phyloP scores from a whole-genome alignment of 1,140 invertebrate species.

The Phocides pigmalion region DNA sequence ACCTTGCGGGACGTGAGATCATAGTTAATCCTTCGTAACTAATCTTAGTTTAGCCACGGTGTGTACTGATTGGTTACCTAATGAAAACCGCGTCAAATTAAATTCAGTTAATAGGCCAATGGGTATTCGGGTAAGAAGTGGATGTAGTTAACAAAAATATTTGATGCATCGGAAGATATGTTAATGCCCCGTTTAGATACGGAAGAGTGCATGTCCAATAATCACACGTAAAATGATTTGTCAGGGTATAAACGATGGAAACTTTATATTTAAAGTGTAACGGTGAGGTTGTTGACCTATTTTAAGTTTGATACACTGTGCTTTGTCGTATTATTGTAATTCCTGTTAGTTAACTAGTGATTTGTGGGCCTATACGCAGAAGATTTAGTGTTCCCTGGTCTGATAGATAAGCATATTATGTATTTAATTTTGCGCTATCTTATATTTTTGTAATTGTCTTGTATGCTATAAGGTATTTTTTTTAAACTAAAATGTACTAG shows the following conservation, averaged over 20 bases:
- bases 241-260: conserved; percentile 1
- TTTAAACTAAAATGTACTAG: too few relatives aligned
- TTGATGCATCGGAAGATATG: conserved; percentile 3
- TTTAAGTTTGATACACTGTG: too few relatives aligned
- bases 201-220: conserved; percentile 3
- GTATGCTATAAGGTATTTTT: too few relatives aligned
- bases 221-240: conserved; percentile 21
- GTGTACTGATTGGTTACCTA: conserved; percentile 64
- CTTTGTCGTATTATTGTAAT: too few relatives aligned
- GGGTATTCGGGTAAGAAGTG: conserved; percentile 33
- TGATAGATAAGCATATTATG: too few relatives aligned
- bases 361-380: too few relatives aligned
- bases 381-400: too few relatives aligned
- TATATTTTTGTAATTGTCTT: too few relatives aligned
- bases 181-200: conserved; percentile 10
- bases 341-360: too few relatives aligned
- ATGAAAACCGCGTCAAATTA: conserved; percentile 55
- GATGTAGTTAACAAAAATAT: conserved; percentile 7
- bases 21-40: conserved; percentile 66
- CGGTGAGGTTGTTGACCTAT: neutral
- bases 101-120: conserved; percentile 49
- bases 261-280: neutral
- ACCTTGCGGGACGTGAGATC: conserved; percentile 47
- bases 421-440: too few relatives aligned
- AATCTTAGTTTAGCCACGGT: conserved; percentile 59